phyloP scores from a whole-genome alignment of 2,797 vertebrate genomes.

The Amblyraja radiata region DNA sequence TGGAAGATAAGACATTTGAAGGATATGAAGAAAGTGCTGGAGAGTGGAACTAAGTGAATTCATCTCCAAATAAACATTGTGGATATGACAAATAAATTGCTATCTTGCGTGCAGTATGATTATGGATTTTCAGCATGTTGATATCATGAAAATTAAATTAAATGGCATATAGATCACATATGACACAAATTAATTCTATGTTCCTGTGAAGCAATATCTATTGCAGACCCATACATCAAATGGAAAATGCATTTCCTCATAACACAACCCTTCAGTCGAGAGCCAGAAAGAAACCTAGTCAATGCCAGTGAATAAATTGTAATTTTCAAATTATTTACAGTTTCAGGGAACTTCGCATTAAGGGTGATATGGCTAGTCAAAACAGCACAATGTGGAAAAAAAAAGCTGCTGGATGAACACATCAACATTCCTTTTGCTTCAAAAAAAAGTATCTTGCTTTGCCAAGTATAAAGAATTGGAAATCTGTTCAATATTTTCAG shows the following conservation, averaged over 20 bases:
- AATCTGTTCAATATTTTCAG: conserved; percentile 10
- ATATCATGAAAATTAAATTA: not conserved
- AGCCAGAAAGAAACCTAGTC: not conserved
- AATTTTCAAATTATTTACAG: conserved; percentile 24
- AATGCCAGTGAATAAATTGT: not conserved
- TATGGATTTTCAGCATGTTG: not conserved
- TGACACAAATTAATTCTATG: not conserved
- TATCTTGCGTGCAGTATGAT: not conserved
- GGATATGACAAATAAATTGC: not conserved
- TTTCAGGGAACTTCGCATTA: not conserved
- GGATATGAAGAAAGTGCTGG: not conserved
- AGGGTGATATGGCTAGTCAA: not conserved
- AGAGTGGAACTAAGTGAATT: not conserved
- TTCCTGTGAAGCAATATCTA: not conserved
- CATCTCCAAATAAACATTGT: no score
- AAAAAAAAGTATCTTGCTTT: not conserved
- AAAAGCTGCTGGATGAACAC: conserved; percentile 12
- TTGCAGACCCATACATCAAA: not conserved
- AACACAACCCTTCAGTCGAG: not conserved
- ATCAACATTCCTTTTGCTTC: not conserved
- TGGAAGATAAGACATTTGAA: not conserved
- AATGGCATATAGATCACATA: not conserved
- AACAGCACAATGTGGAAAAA: not conserved
- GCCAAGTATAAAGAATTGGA: conserved; percentile 25
- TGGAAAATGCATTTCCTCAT: conserved; percentile 1